These are phyloP conservation scores for Xenotilapia caudafasciata DNA, from an alignment of 2,113 vertebrate genomes.

Conservation along the genomic window DNA sequence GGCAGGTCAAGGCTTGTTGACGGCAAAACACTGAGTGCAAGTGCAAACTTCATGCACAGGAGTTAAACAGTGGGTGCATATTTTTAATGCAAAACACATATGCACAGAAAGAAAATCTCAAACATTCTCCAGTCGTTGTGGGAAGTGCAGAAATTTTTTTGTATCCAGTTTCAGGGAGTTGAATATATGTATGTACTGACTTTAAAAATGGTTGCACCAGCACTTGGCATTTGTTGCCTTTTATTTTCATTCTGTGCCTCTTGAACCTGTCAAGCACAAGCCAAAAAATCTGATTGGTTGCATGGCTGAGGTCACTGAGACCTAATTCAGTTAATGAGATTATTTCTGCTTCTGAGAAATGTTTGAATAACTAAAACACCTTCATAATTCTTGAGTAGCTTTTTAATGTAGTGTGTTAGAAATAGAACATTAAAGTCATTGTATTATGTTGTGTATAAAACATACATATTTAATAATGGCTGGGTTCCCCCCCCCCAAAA, in stretches of 20 bases:
- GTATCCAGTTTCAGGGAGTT: not conserved
- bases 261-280: not conserved
- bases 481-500: not conserved
- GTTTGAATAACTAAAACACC: not conserved
- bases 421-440: not conserved
- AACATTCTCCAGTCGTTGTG: not conserved
- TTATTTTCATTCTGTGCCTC: not conserved
- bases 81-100: not conserved
- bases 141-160: not conserved
- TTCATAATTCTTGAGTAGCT: not conserved
- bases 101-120: not conserved
- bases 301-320: not conserved
- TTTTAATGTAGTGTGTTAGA: not conserved
- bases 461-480: not conserved
- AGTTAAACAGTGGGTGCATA: not conserved
- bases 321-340: not conserved
- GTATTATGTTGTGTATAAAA: not conserved
- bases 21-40: accelerated
- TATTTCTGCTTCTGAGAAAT: not conserved
- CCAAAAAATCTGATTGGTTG: not conserved
- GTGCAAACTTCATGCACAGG: not conserved
- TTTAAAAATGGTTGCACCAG: not conserved
- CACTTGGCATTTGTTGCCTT: not conserved
- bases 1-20: not conserved
- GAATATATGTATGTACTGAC: not conserved